Base-by-base conservation (phyloP, 2,113 vertebrate species). In the Bungarus multicinctus region DNA sequence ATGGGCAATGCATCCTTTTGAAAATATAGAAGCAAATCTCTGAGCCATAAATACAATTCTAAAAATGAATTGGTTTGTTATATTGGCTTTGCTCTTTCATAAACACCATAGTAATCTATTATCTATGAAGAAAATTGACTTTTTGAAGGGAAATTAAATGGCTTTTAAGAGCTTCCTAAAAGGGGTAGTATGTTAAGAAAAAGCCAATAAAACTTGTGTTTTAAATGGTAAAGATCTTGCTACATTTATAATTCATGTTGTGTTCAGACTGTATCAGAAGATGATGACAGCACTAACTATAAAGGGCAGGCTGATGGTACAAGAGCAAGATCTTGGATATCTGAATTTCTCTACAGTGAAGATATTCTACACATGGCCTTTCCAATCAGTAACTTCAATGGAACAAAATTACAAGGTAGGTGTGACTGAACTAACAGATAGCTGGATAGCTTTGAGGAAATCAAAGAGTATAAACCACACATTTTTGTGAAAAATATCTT, bases 101-200 rank as follows among this genome's bases (percentile, higher is more conserved):
- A 93, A 27, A 87, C 95, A 91, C 95, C 96, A 97, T 97, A 96
- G 96, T 97, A 98, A 96, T 95, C 95, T 97, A 96, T 98, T 97
- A 96, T 97, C 95, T 97, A 96, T 97, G 96, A 95, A 97, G 96
- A 97, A 98, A 97, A 96, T 96, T 97, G 95, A 96, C 97, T 97
- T 97, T 95, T 95, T 97, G 94, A 93, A 97, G 97, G 97, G 95
- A 96, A 97, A 97, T 96, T 96, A 97, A 98, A 97, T 97, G 97
- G 97, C 96, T 97, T 97, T 98, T 97, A 96, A 97, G 97, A 95
- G 96, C 94, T 97, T 97, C 57, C 92, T 97, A 97, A 97, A 97
- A 95, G 94, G 96, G 95, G 34, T 94, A 94, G 89, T 97, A 95
- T 96, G 95, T 96, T 95, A 94, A 96, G 95, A 96, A 95, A 97